Conservation (phyloP, 2,888 invertebrate genomes). For the Hypselothyrea guttata region DNA sequence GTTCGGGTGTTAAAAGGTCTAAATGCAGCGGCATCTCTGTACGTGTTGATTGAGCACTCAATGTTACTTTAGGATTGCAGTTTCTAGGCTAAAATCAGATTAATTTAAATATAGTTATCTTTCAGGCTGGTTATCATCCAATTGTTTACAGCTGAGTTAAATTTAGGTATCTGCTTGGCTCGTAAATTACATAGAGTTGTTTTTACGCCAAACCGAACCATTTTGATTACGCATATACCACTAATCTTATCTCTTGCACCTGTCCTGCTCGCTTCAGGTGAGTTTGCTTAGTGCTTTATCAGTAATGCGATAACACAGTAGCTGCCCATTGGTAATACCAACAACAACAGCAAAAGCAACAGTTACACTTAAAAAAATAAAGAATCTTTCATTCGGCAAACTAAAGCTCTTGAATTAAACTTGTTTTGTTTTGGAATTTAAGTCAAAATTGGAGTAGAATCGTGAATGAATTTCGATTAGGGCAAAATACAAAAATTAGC, state of each 20-base stretch:
- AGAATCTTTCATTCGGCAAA: too few relatives aligned
- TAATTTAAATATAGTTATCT: too few relatives aligned
- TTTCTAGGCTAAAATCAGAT: too few relatives aligned
- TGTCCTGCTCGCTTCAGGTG: conserved; percentile 46
- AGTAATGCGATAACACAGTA: conserved; percentile 35
- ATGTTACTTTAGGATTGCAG: background rate
- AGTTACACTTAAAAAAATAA: background rate
- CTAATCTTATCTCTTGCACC: conserved; percentile 47
- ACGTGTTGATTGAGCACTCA: conserved; percentile 30
- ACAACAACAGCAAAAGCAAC: conserved; percentile 5
- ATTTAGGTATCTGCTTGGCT: background rate
- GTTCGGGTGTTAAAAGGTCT: conserved; percentile 23
- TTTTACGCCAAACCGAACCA: conserved; percentile 4
- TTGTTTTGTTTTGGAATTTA: too few relatives aligned
- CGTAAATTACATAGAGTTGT: conserved; percentile 11
- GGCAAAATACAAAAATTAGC: too few relatives aligned
- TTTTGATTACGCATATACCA: conserved; percentile 15
- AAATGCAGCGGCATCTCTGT: conserved; percentile 4
- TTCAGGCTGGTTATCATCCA: conserved; percentile 12
- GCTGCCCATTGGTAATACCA: conserved; percentile 35
- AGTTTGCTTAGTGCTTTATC: conserved; percentile 49
- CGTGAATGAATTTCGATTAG: too few relatives aligned
- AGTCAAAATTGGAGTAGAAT: too few relatives aligned
- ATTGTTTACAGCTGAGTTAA: conserved; percentile 2
- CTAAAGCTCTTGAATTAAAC: too few relatives aligned